Percentiles rank a stretch among this genome's conserved stretches.
Evolutionary conservation across 2,113 vertebrate species (phyloP).

Genomic region (Ia io): DNA sequence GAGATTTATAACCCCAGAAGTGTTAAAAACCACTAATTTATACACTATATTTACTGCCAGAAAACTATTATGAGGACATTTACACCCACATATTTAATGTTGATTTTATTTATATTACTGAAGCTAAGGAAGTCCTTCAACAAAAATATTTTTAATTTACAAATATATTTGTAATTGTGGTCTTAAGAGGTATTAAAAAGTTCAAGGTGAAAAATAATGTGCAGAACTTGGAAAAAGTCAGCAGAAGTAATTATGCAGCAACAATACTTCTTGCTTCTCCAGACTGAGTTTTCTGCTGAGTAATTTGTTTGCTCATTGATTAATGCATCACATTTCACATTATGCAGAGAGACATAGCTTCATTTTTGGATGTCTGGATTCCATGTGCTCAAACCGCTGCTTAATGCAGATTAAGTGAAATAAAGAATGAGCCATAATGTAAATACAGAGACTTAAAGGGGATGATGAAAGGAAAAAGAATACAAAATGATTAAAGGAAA

Average conservation of each 20-base stretch:
- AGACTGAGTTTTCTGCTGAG: slow-evolving; percentile 50
- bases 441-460: slow-evolving; percentile 20
- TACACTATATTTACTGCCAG: neutral
- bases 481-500: slow-evolving; percentile 44
- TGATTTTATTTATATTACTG: slow-evolving; percentile 21
- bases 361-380: slow-evolving; percentile 43
- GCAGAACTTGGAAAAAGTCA: slow-evolving; percentile 20
- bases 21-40: neutral
- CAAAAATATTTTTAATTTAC: neutral
- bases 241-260: slow-evolving; percentile 35
- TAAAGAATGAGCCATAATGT: slow-evolving; percentile 19
- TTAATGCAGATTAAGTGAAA: slow-evolving; percentile 29
- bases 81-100: neutral
- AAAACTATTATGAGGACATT: neutral
- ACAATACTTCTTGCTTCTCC: slow-evolving; percentile 35
- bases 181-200: slow-evolving; percentile 30
- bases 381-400: slow-evolving; percentile 29
- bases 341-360: neutral
- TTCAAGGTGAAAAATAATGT: slow-evolving; percentile 44
- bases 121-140: neutral
- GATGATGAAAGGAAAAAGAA: slow-evolving; percentile 52
- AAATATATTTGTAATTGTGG: neutral
- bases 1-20: neutral
- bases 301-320: slow-evolving; percentile 49
- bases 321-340: slow-evolving; percentile 40